Percentiles rank a stretch among this genome's conserved stretches.
Evolutionary conservation across 2,797 vertebrate species (phyloP).

Genomic region (Hapalemur alaotrensis): DNA sequence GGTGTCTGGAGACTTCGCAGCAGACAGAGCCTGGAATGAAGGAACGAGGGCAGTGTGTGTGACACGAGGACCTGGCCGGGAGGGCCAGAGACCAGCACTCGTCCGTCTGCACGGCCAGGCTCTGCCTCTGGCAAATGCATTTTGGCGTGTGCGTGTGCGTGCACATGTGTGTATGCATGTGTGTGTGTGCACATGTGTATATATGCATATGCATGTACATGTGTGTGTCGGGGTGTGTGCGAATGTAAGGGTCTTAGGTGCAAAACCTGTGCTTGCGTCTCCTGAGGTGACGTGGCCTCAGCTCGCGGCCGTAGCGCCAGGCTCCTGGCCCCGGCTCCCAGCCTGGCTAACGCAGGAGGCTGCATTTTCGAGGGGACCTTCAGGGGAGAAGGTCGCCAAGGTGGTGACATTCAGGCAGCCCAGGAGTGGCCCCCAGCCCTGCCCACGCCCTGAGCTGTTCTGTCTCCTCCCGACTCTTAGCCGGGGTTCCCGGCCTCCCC

Average conservation of each 20-base stretch:
- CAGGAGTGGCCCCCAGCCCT: accelerated
- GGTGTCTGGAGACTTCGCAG: constrained; percentile 67
- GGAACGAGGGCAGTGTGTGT: constrained; percentile 11
- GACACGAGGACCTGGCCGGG: neutral
- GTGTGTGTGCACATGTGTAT: too few relatives aligned
- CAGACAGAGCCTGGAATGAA: constrained; percentile 47
- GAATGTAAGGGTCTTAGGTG: neutral
- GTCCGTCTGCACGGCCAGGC: accelerated
- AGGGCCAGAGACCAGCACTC: neutral
- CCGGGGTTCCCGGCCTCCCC: too few relatives aligned
- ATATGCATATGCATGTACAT: too few relatives aligned
- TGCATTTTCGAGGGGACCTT: neutral
- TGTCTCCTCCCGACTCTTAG: neutral
- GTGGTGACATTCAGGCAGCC: neutral
- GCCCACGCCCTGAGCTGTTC: accelerated
- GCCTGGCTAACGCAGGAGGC: accelerated
- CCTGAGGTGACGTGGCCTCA: accelerated
- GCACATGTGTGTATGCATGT: too few relatives aligned
- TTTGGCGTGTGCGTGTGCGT: neutral
- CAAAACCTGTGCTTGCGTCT: too few relatives aligned
- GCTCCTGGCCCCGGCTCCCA: neutral
- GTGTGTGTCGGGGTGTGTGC: too few relatives aligned
- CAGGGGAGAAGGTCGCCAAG: accelerated
- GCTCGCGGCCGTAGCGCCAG: accelerated
- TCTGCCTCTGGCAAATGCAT: accelerated